A percentile compares a stretch with the other conserved stretches of the same genome.
These are phyloP conservation scores for Ophion ellenae DNA, from an alignment of 2,888 invertebrate species.

Conservation along the genomic window DNA sequence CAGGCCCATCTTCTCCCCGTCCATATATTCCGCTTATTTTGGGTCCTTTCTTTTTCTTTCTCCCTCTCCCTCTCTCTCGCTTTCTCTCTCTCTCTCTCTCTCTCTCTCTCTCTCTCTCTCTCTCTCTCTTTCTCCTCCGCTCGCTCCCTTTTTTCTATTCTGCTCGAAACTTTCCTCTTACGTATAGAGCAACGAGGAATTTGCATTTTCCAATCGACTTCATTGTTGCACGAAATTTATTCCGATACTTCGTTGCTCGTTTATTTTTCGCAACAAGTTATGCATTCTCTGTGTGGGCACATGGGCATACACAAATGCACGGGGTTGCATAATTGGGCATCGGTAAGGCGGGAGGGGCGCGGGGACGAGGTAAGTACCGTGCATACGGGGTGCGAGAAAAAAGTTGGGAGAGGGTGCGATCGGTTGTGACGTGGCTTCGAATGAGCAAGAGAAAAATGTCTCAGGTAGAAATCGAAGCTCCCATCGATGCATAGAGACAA, in stretches of 20 bases:
- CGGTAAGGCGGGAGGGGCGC: no score
- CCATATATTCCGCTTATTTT: conserved; percentile 11
- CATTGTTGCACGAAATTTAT: conserved; percentile 64
- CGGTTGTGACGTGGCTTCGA: conserved; percentile 26
- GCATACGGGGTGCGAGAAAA: conserved; percentile 44
- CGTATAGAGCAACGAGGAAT: conserved; percentile 40
- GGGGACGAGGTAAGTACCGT: conserved; percentile 3
- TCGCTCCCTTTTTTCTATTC: conserved; percentile 37
- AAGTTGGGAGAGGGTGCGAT: conserved; percentile 8
- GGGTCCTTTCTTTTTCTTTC: conserved; percentile 61
- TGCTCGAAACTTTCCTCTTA: conserved; percentile 58
- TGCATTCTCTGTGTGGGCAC: conserved; percentile 1
- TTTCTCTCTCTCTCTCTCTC: conserved; percentile 61
- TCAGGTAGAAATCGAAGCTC: conserved; percentile 56
- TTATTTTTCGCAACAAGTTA: conserved; percentile 50
- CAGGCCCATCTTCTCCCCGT: conserved; percentile 24
- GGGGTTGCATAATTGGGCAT: conserved; percentile 27
- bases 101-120: conserved; percentile 51
- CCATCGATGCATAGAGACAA: conserved; percentile 2
- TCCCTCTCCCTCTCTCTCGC: conserved; percentile 61
- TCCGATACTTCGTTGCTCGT: conserved; percentile 61
- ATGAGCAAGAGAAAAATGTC: conserved; percentile 51
- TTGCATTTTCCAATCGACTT: conserved; percentile 66
- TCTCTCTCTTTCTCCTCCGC: conserved; percentile 59
- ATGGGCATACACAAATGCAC: neutral